Conservation (phyloP, 1,140 invertebrate genomes). For the Adelges cooleyi region DNA sequence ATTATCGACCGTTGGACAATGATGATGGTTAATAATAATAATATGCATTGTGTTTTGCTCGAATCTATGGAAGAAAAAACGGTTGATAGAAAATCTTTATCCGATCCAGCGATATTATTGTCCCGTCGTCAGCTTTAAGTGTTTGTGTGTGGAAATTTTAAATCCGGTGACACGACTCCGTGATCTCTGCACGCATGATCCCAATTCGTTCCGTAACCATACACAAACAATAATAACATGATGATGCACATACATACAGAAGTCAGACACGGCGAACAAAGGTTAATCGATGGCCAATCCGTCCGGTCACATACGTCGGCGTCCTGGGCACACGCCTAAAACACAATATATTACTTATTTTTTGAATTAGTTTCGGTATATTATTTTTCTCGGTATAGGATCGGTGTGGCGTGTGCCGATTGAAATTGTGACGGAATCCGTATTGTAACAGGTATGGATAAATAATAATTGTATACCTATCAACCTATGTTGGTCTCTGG, state of each 20-base stretch:
- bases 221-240: no score
- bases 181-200: not conserved
- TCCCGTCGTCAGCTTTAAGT: no score
- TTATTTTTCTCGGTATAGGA: no score
- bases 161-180: not conserved
- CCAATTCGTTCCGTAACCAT: not conserved
- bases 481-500: no score
- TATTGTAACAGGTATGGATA: not conserved
- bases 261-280: not conserved
- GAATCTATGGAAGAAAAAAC: no score
- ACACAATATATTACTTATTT: not conserved
- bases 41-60: no score
- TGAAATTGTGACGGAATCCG: not conserved
- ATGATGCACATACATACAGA: no score
- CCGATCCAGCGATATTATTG: no score
- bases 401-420: not conserved
- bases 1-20: no score
- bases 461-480: not conserved
- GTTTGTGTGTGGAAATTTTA: no score
- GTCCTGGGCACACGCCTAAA: not conserved
- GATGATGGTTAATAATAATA: no score
- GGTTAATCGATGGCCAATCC: slow-evolving; percentile 10
- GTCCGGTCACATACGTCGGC: not conserved
- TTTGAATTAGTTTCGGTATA: not conserved
- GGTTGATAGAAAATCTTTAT: no score